Conservation (phyloP, 2,113 vertebrate genomes). For the Rousettus leschenaultii region DNA sequence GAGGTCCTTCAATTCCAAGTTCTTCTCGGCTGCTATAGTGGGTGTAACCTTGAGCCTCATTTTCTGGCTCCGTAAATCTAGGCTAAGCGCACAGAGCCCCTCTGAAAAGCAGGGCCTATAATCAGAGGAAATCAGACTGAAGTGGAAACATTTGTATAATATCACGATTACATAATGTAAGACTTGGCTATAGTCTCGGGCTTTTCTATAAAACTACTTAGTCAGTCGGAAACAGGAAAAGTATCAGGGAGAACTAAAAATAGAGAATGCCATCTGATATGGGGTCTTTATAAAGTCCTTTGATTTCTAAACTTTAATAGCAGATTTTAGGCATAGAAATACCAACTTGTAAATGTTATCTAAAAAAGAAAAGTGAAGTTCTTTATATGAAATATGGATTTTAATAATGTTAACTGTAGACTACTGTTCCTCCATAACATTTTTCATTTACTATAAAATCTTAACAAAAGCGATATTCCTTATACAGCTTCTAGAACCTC, state of each 20-base stretch:
- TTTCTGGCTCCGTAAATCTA: not conserved
- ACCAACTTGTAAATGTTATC: not conserved
- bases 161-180: fast-evolving
- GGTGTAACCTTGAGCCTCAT: not conserved
- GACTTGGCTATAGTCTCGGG: not conserved
- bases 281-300: not conserved
- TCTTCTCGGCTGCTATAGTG: not conserved
- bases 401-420: not conserved
- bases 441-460: not conserved
- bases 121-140: not conserved
- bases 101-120: fast-evolving
- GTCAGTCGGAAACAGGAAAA: not conserved
- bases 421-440: not conserved
- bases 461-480: not conserved
- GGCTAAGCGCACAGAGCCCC: not conserved
- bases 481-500: no score
- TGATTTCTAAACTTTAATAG: not conserved
- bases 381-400: not conserved
- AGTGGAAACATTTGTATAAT: not conserved
- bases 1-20: not conserved
- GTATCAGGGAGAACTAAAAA: not conserved
- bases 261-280: not conserved
- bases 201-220: not conserved
- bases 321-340: not conserved
- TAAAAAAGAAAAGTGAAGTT: not conserved